Evolutionary conservation across 2,113 vertebrate species (phyloP).

Genomic region (Actenoides hombroni): DNA sequence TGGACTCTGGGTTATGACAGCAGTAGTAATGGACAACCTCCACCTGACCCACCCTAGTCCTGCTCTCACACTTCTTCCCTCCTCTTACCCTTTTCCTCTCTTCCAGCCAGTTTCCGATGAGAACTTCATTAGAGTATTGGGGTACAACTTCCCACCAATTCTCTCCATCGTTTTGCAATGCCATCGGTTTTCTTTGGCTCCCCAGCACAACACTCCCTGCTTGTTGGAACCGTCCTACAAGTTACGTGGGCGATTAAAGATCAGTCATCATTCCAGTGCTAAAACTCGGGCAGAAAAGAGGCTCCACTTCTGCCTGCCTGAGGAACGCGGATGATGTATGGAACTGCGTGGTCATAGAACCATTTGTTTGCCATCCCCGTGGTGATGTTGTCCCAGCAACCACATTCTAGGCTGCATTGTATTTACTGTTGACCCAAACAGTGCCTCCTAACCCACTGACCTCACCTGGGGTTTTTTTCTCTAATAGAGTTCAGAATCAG

Average conservation of each 20-base stretch:
- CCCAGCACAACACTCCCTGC: not conserved
- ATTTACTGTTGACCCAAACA: not conserved
- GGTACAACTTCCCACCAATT: conserved; percentile 74
- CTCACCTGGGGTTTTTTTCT: not conserved
- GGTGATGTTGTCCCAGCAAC: not conserved
- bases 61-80: not conserved
- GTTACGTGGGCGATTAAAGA: not conserved
- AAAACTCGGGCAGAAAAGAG: not conserved
- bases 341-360: not conserved
- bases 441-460: not conserved
- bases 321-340: accelerated
- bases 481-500: not conserved
- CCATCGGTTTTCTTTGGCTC: not conserved
- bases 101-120: conserved; percentile 83
- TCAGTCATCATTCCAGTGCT: not conserved
- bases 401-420: not conserved
- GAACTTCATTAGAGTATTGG: conserved; percentile 74
- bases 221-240: not conserved
- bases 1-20: not conserved
- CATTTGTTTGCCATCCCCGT: not conserved
- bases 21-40: not conserved
- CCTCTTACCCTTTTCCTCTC: conserved; percentile 78
- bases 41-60: not conserved
- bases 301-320: not conserved
- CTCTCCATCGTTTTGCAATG: not conserved